These are phyloP conservation scores for Cheilosia variabilis DNA, from an alignment of 2,888 invertebrate genomes.

Conservation along the genomic window DNA sequence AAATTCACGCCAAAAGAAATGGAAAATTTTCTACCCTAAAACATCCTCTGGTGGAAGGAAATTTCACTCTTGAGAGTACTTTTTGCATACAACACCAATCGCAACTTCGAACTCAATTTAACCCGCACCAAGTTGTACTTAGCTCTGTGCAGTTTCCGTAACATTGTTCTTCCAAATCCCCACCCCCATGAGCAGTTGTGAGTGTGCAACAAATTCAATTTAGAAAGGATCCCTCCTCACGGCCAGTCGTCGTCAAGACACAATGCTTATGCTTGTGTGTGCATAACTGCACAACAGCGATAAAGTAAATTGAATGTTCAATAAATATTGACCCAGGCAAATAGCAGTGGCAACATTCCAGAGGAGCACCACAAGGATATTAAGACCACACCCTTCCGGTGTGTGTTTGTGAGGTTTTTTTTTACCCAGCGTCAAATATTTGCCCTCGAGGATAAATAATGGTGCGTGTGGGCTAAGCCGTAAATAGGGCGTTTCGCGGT, in stretches of 20 bases:
- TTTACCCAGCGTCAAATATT: constrained; percentile 15
- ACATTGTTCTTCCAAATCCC: constrained; percentile 3
- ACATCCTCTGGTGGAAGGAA: neutral
- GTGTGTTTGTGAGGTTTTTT: constrained; percentile 20
- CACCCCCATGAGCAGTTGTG: neutral
- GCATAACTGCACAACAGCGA: constrained; percentile 52
- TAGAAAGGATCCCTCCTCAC: neutral
- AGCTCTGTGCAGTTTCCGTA: neutral
- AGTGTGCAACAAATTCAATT: constrained; percentile 44
- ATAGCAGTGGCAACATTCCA: constrained; percentile 39
- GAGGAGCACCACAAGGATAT: constrained; percentile 31
- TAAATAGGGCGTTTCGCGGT: constrained; percentile 6
- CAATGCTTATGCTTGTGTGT: neutral
- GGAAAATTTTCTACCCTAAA: neutral
- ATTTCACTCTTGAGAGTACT: neutral
- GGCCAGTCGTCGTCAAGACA: neutral
- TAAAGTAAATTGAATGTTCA: constrained; percentile 67
- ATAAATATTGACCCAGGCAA: constrained; percentile 66
- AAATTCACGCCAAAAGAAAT: neutral
- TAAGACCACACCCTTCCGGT: constrained; percentile 26
- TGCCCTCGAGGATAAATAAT: neutral
- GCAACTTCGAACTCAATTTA: constrained; percentile 28
- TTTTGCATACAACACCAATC: constrained; percentile 8
- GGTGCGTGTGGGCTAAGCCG: neutral
- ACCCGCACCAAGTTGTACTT: neutral